Evolutionary conservation across 2,113 vertebrate genomes (phyloP), one percentile per base, ranked within the genome.

Genomic region (Mormoops blainvillei): DNA sequence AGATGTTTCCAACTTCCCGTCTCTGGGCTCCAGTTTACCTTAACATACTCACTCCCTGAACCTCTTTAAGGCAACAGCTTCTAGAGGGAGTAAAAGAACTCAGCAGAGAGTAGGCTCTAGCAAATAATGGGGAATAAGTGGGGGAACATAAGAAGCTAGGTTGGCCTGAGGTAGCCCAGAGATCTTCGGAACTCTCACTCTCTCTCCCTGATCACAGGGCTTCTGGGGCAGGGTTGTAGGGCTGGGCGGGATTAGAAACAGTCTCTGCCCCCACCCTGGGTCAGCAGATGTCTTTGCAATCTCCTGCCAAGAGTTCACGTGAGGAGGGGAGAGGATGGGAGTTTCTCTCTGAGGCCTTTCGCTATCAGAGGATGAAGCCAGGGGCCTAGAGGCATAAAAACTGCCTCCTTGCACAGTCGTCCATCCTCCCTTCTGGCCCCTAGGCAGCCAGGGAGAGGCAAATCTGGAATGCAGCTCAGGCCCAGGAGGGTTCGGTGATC

Each of bases 231-330:
- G 78, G 81, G 92, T 83, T 50, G 9, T 33, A 50, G 83, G 45
- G 61, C 65, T 94, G 73, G 90, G 90, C 1, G n/a, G 95, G 90
- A 73, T 85, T 73, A 56, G 92, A 84, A 96, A 76, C 45, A 33
- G 54, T 73, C 65, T 89, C 81, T 67, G 94, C 83, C 93, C 87
- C 91, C 74, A 97, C 92, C 85, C 96, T 91, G 91, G 96, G 82
- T 93, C 95, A 97, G 91, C 97, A 97, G 96, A 97, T 89, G 90
- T 92, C 85, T 97, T 68, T 61, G 41, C 82, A 94, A 87, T 65
- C 83, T 97, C 58, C 80, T 83, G 96, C 97, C 97, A 97, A 96
- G 87, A 94, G 95, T 95, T 94, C 96, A 86, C 81, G 87, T 4
- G 83, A 91, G 95, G 76, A 90, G 70, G 65, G 92, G 61, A 92